A percentile compares a stretch with the other conserved stretches of the same genome.
phyloP scores from a whole-genome alignment of 2,888 invertebrate genomes.

The Caenorhabditis sp. region DNA sequence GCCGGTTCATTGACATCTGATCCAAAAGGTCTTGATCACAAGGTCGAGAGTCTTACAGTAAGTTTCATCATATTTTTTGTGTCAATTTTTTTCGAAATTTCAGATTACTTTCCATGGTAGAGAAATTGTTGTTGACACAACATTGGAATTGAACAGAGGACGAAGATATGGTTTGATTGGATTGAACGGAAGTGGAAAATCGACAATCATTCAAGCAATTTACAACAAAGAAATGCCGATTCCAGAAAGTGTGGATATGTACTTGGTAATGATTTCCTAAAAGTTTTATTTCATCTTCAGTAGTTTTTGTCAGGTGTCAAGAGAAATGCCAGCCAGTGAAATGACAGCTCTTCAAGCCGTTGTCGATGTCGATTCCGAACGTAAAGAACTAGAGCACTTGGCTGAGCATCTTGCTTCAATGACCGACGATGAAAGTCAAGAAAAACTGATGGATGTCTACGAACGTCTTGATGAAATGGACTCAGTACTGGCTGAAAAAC shows the following conservation, averaged over 20 bases:
- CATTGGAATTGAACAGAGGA: slow-evolving; percentile 95
- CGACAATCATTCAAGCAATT: slow-evolving; percentile 87
- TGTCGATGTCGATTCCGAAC: slow-evolving; percentile 96
- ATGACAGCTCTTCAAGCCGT: slow-evolving; percentile 91
- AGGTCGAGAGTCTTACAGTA: slow-evolving; percentile 77
- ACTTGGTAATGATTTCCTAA: slow-evolving; percentile 78
- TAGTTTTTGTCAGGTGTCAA: slow-evolving; percentile 66
- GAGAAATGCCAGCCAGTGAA: slow-evolving; percentile 97
- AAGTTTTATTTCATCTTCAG: slow-evolving; percentile 73
- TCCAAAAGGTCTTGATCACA: slow-evolving; percentile 92
- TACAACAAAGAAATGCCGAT: slow-evolving; percentile 93
- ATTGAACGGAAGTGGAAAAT: slow-evolving; percentile 95
- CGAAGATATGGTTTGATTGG: slow-evolving; percentile 95
- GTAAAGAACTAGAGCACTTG: slow-evolving; percentile 86
- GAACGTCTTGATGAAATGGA: slow-evolving; percentile 95
- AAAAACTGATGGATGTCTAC: slow-evolving; percentile 95
- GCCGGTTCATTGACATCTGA: slow-evolving; percentile 95
- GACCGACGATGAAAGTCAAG: slow-evolving; percentile 89
- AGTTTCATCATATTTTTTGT: slow-evolving; percentile 5
- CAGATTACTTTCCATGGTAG: slow-evolving; percentile 93
- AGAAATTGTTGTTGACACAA: slow-evolving; percentile 92
- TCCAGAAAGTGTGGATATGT: slow-evolving; percentile 95
- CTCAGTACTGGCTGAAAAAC: slow-evolving; percentile 91
- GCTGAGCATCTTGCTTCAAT: slow-evolving; percentile 87
- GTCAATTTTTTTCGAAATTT: neutral